A percentile compares a stretch with the other conserved stretches of the same genome.
Evolutionary conservation across 1,140 invertebrate genomes (phyloP).

Genomic region (Aphelinus atriplicis): DNA sequence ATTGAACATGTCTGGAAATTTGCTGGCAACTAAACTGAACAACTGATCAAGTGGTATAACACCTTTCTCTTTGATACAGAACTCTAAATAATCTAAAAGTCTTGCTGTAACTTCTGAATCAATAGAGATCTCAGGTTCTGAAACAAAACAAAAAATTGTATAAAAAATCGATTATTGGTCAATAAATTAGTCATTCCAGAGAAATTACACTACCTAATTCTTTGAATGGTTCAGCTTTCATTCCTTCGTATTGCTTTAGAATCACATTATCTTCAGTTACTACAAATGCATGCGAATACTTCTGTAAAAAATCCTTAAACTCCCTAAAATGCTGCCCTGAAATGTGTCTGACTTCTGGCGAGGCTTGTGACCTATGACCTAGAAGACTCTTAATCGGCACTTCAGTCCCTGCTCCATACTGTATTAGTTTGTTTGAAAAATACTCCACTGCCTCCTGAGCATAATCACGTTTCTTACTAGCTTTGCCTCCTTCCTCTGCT

Average conservation of each 20-base stretch:
- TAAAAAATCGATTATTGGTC: too few relatives aligned
- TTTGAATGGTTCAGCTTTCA: constrained; percentile 62
- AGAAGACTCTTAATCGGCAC: constrained; percentile 93
- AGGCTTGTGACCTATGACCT: constrained; percentile 92
- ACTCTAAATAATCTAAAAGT: constrained; percentile 80
- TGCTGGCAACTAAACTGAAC: constrained; percentile 81
- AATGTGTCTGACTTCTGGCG: constrained; percentile 94
- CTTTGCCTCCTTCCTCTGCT: constrained; percentile 63
- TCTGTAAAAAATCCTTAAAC: constrained; percentile 89
- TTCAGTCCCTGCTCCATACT: constrained; percentile 89
- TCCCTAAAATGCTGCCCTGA: constrained; percentile 94
- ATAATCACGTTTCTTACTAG: constrained; percentile 81
- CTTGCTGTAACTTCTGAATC: constrained; percentile 82
- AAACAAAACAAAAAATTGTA: neutral
- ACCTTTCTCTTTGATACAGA: constrained; percentile 81
- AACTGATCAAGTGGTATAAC: constrained; percentile 86
- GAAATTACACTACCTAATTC: constrained; percentile 52
- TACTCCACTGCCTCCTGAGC: constrained; percentile 94
- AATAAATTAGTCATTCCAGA: too few relatives aligned
- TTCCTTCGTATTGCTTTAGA: constrained; percentile 73
- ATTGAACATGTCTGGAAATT: constrained; percentile 86
- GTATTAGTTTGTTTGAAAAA: constrained; percentile 89
- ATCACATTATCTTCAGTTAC: constrained; percentile 88
- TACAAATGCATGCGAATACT: constrained; percentile 87
- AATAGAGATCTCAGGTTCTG: constrained; percentile 78